phyloP scores from a whole-genome alignment of 2,113 vertebrate genomes.

The Muntiacus muntjak region DNA sequence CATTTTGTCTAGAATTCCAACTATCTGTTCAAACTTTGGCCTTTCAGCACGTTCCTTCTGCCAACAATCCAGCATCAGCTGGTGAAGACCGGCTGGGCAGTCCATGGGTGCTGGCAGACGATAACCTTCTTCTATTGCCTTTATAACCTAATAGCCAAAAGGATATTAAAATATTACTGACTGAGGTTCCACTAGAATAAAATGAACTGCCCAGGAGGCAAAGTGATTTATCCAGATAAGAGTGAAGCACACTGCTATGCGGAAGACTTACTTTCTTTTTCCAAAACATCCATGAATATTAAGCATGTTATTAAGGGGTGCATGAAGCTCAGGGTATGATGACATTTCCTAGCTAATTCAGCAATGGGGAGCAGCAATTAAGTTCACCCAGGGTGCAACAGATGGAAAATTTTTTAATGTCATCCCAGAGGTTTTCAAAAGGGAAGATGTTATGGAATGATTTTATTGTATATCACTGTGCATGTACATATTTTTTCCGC shows the following conservation, averaged over 20 bases:
- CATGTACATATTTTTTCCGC: conserved; percentile 37
- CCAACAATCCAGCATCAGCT: conserved; percentile 99
- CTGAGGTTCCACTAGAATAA: conserved; percentile 12
- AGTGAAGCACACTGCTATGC: conserved; percentile 13
- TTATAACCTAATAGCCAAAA: conserved; percentile 91
- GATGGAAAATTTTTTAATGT: conserved; percentile 75
- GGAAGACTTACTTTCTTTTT: conserved; percentile 42
- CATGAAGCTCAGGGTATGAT: conserved; percentile 45
- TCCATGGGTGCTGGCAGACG: conserved; percentile 99
- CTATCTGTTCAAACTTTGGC: conserved; percentile 99
- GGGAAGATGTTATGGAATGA: conserved; percentile 49
- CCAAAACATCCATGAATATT: conserved; percentile 57
- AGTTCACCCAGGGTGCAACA: conserved; percentile 64
- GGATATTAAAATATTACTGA: conserved; percentile 58
- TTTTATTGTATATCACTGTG: conserved; percentile 60
- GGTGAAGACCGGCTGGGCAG: conserved; percentile 96
- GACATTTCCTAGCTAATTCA: conserved; percentile 73
- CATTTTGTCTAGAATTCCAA: conserved; percentile 99
- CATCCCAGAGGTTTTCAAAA: conserved; percentile 70
- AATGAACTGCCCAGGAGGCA: conserved; percentile 44
- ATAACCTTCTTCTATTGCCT: conserved; percentile 99
- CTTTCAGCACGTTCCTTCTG: conserved; percentile 96
- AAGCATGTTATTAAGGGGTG: conserved; percentile 60
- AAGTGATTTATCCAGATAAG: conserved; percentile 29
- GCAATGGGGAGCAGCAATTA: conserved; percentile 74